A percentile compares a stretch with the other conserved stretches of the same genome.
Conservation (phyloP, 2,888 invertebrate genomes). For the Chrysolina oricalcia region DNA sequence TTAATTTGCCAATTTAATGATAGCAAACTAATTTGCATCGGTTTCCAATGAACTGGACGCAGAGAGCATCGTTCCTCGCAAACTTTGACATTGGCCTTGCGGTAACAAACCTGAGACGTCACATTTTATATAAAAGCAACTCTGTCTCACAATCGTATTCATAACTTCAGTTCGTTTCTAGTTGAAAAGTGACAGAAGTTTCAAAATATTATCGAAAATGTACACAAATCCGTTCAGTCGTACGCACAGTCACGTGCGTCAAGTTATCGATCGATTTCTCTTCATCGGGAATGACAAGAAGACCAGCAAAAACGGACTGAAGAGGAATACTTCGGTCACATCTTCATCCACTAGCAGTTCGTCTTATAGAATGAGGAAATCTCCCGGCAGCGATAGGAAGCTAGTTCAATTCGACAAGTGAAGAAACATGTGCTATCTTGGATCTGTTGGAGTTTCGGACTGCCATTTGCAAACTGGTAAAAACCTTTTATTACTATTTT, state of each 20-base stretch:
- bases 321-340: constrained; percentile 51
- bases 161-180: background rate
- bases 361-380: constrained; percentile 36
- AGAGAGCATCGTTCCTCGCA: constrained; percentile 14
- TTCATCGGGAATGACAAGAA: constrained; percentile 68
- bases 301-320: constrained; percentile 43
- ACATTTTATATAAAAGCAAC: constrained; percentile 4
- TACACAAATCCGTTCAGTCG: constrained; percentile 82
- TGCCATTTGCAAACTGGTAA: background rate
- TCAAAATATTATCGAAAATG: constrained; percentile 70
- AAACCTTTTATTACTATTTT: background rate
- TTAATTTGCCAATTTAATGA: background rate
- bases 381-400: constrained; percentile 42
- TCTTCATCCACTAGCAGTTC: constrained; percentile 45
- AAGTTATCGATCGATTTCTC: constrained; percentile 78
- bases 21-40: constrained; percentile 24
- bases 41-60: constrained; percentile 33
- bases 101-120: background rate
- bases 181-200: background rate
- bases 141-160: background rate
- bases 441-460: background rate
- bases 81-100: constrained; percentile 36
- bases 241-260: constrained; percentile 80
- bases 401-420: constrained; percentile 24
- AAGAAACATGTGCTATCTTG: background rate